phyloP scores from a whole-genome alignment of 2,888 invertebrate genomes.

The Azorinus chamasolen region DNA sequence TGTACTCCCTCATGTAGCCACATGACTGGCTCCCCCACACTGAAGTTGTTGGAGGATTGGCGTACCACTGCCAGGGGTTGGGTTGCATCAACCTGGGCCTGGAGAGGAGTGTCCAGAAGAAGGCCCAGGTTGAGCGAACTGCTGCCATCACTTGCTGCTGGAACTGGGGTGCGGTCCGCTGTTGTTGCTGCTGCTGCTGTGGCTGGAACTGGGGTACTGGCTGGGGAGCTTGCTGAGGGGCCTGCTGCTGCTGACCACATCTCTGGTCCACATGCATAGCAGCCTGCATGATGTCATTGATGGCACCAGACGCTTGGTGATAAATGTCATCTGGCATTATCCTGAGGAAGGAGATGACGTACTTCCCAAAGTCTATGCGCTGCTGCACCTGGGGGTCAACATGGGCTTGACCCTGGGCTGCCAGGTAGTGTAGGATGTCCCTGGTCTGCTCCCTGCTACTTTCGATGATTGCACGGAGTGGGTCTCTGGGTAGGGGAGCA shows the following conservation, averaged over 20 bases:
- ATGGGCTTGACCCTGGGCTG: slow-evolving; percentile 1
- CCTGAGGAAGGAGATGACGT: background rate
- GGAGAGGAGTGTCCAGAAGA: slow-evolving; percentile 3
- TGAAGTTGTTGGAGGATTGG: slow-evolving; percentile 1
- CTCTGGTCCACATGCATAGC: background rate
- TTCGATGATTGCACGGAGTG: background rate
- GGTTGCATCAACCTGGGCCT: slow-evolving; percentile 1
- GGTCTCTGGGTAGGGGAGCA: background rate
- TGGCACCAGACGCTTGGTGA: background rate
- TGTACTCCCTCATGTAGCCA: background rate
- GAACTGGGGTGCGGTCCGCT: background rate
- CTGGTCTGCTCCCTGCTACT: slow-evolving; percentile 3
- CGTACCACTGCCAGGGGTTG: background rate
- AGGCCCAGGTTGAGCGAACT: background rate
- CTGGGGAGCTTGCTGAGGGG: slow-evolving; percentile 1
- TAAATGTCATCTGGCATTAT: slow-evolving; percentile 3
- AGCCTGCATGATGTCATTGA: background rate
- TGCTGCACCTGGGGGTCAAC: slow-evolving; percentile 1
- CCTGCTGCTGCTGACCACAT: slow-evolving; percentile 1
- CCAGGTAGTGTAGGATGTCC: slow-evolving; percentile 3
- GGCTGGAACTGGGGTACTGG: background rate
- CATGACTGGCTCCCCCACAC: slow-evolving; percentile 1
- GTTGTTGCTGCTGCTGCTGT: slow-evolving; percentile 1
- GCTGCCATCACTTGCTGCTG: slow-evolving; percentile 1
- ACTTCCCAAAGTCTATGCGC: slow-evolving; percentile 1